Conservation (phyloP, 2,888 invertebrate species). For the Teleogryllus oceanicus region DNA sequence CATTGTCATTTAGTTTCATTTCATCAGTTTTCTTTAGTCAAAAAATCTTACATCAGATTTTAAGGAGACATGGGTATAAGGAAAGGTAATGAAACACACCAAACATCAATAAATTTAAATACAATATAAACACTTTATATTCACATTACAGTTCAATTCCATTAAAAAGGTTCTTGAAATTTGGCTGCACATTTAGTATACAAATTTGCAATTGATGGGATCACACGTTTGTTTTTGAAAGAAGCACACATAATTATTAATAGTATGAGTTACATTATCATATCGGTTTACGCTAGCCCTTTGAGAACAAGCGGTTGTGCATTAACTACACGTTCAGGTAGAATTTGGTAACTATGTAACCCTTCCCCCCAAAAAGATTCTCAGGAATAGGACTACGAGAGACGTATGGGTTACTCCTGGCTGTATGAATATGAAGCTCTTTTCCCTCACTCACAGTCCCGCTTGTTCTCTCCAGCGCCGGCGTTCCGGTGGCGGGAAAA, state of each 20-base stretch:
- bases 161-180: constrained; percentile 36
- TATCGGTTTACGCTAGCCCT: constrained; percentile 21
- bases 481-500: not conserved
- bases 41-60: no score
- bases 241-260: constrained; percentile 30
- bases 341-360: no score
- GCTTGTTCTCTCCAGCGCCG: not conserved
- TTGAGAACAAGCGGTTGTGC: not conserved
- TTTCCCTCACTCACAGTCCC: not conserved
- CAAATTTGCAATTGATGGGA: constrained; percentile 36
- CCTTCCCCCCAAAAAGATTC: no score
- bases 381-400: no score
- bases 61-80: no score
- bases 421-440: no score
- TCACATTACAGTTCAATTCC: constrained; percentile 38
- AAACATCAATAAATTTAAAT: constrained; percentile 29
- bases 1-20: no score
- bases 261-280: constrained; percentile 21
- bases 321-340: no score
- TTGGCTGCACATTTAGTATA: constrained; percentile 38
- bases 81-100: no score
- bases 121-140: constrained; percentile 38
- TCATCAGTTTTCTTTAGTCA: no score
- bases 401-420: no score
- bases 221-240: constrained; percentile 28